Evolutionary conservation across 2,797 vertebrate species (phyloP).

Genomic region (Nannoperca australis): DNA sequence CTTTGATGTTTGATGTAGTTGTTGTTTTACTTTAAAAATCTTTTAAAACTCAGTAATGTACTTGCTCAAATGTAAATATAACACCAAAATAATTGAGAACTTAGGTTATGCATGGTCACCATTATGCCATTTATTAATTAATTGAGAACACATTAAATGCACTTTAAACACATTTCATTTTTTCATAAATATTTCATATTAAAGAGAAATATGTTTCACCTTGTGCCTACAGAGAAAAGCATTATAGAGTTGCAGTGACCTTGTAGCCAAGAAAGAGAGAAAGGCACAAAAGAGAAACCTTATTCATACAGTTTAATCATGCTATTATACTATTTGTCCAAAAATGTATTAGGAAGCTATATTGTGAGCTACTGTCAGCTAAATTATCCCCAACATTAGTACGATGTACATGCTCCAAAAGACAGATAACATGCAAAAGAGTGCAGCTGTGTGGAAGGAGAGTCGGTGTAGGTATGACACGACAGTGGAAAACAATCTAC

Average conservation of each 20-base stretch:
- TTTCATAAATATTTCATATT: slow-evolving; percentile 90
- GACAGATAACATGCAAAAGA: slow-evolving; percentile 61
- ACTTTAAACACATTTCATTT: slow-evolving; percentile 87
- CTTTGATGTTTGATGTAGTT: too few relatives aligned
- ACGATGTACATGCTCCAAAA: slow-evolving; percentile 82
- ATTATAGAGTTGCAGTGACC: slow-evolving; percentile 75
- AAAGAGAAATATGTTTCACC: slow-evolving; percentile 85
- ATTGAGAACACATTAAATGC: slow-evolving; percentile 86
- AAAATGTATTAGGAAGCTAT: slow-evolving; percentile 85
- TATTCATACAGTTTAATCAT: slow-evolving; percentile 86
- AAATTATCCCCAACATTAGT: slow-evolving; percentile 76
- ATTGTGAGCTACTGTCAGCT: slow-evolving; percentile 83
- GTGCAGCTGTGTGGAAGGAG: slow-evolving; percentile 42
- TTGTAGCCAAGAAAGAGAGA: slow-evolving; percentile 88
- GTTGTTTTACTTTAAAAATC: not conserved
- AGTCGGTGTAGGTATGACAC: slow-evolving; percentile 31
- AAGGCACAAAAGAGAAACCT: slow-evolving; percentile 91
- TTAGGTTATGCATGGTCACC: slow-evolving; percentile 60
- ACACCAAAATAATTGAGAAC: slow-evolving; percentile 30
- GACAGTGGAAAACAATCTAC: slow-evolving; percentile 56
- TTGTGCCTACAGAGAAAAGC: slow-evolving; percentile 81
- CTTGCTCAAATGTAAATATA: not conserved
- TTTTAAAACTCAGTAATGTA: not conserved
- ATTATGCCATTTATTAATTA: slow-evolving; percentile 84
- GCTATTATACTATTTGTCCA: slow-evolving; percentile 84